Conservation (phyloP, 2,113 vertebrate genomes). For the Boleophthalmus pectinirostris region DNA sequence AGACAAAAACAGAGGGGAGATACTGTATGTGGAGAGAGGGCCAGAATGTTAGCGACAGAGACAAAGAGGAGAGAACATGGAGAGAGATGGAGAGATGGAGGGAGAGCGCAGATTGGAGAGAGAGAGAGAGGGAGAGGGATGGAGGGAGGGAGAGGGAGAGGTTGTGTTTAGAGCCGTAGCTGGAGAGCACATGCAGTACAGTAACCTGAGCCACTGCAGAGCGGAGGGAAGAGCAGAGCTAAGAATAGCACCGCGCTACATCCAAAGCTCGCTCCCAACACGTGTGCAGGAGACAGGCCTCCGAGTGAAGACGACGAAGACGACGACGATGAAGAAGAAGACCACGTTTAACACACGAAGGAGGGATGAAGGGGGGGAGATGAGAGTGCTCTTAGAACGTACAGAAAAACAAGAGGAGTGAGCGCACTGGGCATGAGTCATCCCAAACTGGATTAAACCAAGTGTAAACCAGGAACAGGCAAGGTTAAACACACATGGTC, state of each 20-base stretch:
- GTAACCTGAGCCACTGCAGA: slow-evolving; percentile 75
- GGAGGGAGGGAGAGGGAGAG: not conserved
- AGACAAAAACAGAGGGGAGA: not conserved
- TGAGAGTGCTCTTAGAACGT: no score
- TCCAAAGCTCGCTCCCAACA: not conserved
- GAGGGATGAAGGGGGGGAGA: not conserved
- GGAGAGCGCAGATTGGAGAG: slow-evolving; percentile 24
- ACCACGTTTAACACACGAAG: not conserved
- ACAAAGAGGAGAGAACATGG: not conserved
- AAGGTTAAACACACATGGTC: no score
- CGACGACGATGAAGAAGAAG: no score
- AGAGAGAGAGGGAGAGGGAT: not conserved
- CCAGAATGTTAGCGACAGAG: not conserved
- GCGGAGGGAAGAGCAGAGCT: slow-evolving; percentile 53
- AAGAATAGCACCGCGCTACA: slow-evolving; percentile 62
- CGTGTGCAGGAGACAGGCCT: slow-evolving; percentile 3
- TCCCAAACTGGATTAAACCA: no score
- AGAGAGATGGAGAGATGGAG: not conserved
- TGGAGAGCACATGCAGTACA: slow-evolving; percentile 47
- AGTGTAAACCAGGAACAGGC: no score
- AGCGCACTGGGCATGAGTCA: no score
- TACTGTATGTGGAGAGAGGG: not conserved
- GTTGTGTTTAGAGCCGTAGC: slow-evolving; percentile 26
- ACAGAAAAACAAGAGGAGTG: no score
- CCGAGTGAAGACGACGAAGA: not conserved